Evolutionary conservation across 2,113 vertebrate genomes (phyloP), one percentile per base, ranked within the genome.

Genomic region (Vidua chalybeata): DNA sequence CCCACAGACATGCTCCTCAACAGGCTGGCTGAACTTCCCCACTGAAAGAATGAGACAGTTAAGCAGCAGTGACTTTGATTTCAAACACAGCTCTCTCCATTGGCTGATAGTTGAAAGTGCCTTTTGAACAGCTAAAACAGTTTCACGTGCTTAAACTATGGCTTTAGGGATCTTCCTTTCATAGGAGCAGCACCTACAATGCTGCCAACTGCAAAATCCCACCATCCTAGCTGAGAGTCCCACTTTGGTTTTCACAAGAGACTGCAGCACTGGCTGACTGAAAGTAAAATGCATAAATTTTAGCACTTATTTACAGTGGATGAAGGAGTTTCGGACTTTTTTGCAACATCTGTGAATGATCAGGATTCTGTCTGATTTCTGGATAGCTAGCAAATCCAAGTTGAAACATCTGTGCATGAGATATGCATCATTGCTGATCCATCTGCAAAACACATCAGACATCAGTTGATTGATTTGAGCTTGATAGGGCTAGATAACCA

Each of bases 321-420:
- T 54, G 24, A 62, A 83, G 27, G 7, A 84, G 26, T 52, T 43
- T 55, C 18, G 85, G 74, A 77, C 23, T 62, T 80, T 83, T 85
- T 82, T 83, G 66, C 58, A 91, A 61, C 83, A 89, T 92, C 72
- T 96, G 90, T 1, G 10, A 96, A 81, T 71, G 64, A 96, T 96
- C 87, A 55, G 37, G 54, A 92, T 90, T 94, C 63, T 74, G 45
- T 72, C 83, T 94, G 94, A 87, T 95, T 89, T 67, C 75, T 90
- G 46, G 78, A 90, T 59, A 90, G 84, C 72, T 76, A 88, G 82
- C 54, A 95, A 96, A 94, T 86, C 64, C 89, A 95, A 91, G 81
- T 28, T 93, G 87, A 92, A 94, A 96, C 78, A 94, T 94, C 94
- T 94, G 86, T 95, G 88, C 4, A 2, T 96, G 88, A 95, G 92